phyloP scores from a whole-genome alignment of 1,140 invertebrate species.

The Neodiprion virginianus region DNA sequence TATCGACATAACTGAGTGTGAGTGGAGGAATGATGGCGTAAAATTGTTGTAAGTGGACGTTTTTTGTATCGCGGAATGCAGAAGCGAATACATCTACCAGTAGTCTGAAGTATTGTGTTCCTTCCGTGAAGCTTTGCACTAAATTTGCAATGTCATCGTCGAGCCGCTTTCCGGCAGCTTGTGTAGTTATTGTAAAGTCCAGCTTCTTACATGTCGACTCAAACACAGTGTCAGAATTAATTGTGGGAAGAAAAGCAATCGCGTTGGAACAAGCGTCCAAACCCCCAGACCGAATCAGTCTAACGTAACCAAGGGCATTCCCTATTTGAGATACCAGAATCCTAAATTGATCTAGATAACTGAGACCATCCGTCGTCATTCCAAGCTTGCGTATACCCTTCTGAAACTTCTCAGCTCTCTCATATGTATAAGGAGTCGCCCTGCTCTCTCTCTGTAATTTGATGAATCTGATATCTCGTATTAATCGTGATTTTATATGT shows the following conservation, averaged over 20 bases:
- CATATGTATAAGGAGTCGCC: constrained; percentile 73
- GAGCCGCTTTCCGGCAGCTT: constrained; percentile 74
- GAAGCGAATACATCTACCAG: constrained; percentile 92
- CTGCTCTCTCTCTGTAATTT: constrained; percentile 58
- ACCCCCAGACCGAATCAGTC: constrained; percentile 93
- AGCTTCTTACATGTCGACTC: constrained; percentile 65
- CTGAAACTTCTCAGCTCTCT: constrained; percentile 95
- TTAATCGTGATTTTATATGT: constrained; percentile 94
- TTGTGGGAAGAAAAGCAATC: constrained; percentile 87
- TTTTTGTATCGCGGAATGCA: constrained; percentile 85
- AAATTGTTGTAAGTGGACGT: constrained; percentile 92
- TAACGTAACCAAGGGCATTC: constrained; percentile 95
- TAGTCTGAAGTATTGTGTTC: constrained; percentile 95
- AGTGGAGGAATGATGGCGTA: constrained; percentile 93
- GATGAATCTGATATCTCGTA: constrained; percentile 83
- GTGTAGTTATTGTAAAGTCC: constrained; percentile 66
- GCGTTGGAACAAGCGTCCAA: constrained; percentile 91
- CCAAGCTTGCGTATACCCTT: constrained; percentile 91
- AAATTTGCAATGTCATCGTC: constrained; percentile 81
- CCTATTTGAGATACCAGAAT: constrained; percentile 93
- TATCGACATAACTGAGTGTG: constrained; percentile 94
- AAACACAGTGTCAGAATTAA: constrained; percentile 76
- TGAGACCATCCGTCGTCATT: constrained; percentile 79
- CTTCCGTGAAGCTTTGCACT: constrained; percentile 87
- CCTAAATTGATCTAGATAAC: constrained; percentile 93